Base-by-base conservation (phyloP, 2,888 invertebrate species). In the Strigamia transsilvanica region DNA sequence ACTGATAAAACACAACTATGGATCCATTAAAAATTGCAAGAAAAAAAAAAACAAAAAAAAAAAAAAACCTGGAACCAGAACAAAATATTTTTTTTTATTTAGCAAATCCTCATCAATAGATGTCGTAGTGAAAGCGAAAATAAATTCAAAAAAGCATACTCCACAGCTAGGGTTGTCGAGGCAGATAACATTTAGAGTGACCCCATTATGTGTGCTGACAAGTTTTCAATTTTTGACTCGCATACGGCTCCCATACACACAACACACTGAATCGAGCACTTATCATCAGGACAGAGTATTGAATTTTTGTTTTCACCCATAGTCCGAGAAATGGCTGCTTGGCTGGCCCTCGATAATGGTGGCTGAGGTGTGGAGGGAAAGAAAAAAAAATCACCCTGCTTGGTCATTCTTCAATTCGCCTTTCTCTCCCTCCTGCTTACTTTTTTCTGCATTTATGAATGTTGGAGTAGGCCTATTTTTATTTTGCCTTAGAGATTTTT, bases 391-490 rank as follows among this genome's bases (percentile, higher is more conserved):
- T 23, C 23, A 23, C 61, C 61, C 73, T 73, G 73, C 32, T 18
- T 51, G 66, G 66, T 81, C 81, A 81, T 81, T 81, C 81, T 81
- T 81, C 81, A 81, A 56, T 21, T 21, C 23, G 1, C 46, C 12
- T 15, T 21, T 18, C n/a, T 18, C n/a, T n/a, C 73, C 73, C 41
- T 7, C 66, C 61, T 18, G n/a, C 56, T 56, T 56, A 56, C 56
- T 56, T 18, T 81, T 41, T 46, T 81, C 81, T 81, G 81, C 81
- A 81, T 81, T 81, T 81, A 81, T 81, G 81, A 81, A 81, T 81
- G 81, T 79, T 9, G 42, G 41, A 79, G 79, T 73, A 73, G 73
- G 73, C 73, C 73, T 73, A 73, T 73, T 73, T 73, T 73, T 73
- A 32, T 73, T 73, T 73, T 73, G 27, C 21, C 34, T 79, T 41